Evolutionary conservation across 2,113 vertebrate species (phyloP).

Genomic region (Geococcyx californianus): DNA sequence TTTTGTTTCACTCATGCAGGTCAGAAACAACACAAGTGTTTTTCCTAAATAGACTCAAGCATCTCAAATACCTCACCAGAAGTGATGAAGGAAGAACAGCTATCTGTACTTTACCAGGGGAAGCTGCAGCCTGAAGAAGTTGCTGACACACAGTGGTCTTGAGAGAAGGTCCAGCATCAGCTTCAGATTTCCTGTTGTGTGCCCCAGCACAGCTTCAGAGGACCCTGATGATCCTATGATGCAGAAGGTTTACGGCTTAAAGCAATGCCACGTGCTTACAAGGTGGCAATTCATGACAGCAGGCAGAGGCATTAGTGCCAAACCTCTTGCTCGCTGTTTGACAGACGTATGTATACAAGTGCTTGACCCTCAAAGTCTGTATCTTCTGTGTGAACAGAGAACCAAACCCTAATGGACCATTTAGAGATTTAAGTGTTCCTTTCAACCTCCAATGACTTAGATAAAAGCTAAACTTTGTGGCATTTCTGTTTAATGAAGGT

Average conservation of each 20-base stretch:
- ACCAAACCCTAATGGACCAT: not conserved
- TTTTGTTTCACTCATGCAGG: rapidly evolving
- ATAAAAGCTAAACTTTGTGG: not conserved
- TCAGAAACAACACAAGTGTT: not conserved
- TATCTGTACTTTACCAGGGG: rapidly evolving
- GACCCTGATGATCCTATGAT: not conserved
- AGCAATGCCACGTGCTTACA: not conserved
- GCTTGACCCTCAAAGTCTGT: not conserved
- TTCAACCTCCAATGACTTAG: not conserved
- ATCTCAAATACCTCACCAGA: not conserved
- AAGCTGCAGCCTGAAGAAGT: rapidly evolving
- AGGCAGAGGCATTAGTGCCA: too few relatives aligned
- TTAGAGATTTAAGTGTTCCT: not conserved
- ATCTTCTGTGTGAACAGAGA: not conserved
- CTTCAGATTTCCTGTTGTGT: not conserved
- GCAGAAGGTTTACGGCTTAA: not conserved
- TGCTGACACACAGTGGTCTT: not conserved
- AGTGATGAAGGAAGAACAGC: not conserved
- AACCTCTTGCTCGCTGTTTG: not conserved
- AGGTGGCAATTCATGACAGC: not conserved
- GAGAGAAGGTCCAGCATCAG: rapidly evolving
- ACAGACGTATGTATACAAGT: rapidly evolving
- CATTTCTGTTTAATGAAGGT: not conserved
- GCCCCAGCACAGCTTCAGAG: not conserved
- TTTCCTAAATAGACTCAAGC: not conserved